Percentiles rank a stretch among this genome's conserved stretches.
phyloP scores from a whole-genome alignment of 1,140 invertebrate genomes.

The Chironomus striatipennis region DNA sequence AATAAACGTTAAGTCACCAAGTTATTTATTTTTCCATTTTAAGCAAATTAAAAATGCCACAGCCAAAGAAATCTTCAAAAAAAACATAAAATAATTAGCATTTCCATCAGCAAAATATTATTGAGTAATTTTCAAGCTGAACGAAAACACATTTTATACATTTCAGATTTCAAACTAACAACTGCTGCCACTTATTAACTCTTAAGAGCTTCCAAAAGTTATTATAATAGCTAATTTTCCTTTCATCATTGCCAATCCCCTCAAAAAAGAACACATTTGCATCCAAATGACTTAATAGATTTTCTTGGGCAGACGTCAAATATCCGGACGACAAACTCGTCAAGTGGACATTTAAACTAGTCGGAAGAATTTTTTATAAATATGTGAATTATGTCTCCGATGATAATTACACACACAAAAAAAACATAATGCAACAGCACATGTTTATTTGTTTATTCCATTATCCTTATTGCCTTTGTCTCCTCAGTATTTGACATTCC shows the following conservation, averaged over 20 bases:
- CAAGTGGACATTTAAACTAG: constrained; percentile 19
- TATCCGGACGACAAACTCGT: neutral
- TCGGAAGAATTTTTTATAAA: neutral
- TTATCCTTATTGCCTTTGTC: neutral
- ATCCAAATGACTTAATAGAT: too few relatives aligned
- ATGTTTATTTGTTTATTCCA: neutral
- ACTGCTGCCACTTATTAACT: too few relatives aligned
- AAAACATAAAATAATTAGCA: too few relatives aligned
- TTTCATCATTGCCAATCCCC: neutral
- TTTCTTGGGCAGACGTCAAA: neutral
- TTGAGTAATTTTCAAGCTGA: too few relatives aligned
- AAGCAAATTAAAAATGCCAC: too few relatives aligned
- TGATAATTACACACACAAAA: neutral
- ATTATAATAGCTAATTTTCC: neutral
- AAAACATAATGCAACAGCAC: neutral
- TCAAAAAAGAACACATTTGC: too few relatives aligned
- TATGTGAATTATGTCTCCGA: neutral
- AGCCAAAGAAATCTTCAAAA: too few relatives aligned
- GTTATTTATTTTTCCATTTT: too few relatives aligned
- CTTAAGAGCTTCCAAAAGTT: neutral
- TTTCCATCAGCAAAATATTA: too few relatives aligned
- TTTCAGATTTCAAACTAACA: too few relatives aligned
- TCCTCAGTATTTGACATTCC: neutral
- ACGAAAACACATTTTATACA: too few relatives aligned
- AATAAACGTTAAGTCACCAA: too few relatives aligned